Evolutionary conservation across 2,888 invertebrate species (phyloP), one percentile per base, ranked within the genome.

Genomic region (Nomada fucata): DNA sequence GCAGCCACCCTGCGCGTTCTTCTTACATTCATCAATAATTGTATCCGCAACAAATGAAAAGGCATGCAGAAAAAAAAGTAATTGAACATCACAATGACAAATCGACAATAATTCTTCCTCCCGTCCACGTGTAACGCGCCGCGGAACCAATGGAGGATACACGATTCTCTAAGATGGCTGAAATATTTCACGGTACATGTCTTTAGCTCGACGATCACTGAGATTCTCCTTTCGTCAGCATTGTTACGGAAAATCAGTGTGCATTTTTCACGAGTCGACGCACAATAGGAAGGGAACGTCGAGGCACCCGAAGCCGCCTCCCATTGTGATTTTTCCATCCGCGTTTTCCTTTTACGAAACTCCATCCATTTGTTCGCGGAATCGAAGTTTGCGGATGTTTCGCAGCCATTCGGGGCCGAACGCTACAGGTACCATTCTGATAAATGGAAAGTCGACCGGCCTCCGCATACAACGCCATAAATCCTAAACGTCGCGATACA

Each of bases 231-330:
- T 88, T 88, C 86, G 88, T 86, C 88, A 82, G 87, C 85, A 88
- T 88, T 88, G 87, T 88, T 88, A 88, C 87, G 87, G 88, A 85
- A 88, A 88, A 88, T 88, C 87, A 88, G 87, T 74, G 88, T 82
- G 86, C 88, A 88, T 88, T 88, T 88, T 88, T 88, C 87, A 88
- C 87, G 85, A 88, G 85, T 83, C 88, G 81, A 47, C 81, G 87
- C 81, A 88, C 87, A 88, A 88, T 88, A 68, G 87, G 73, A 64
- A 83, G 67, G 76, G 84, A 87, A 73, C 76, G 84, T 44, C 60
- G 79, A 60, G 69, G 79, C 85, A 86, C 79, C 88, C 83, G 83
- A 71, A 63, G 78, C 79, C 74, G 75, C 71, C 47, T 77, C 71
- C 85, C 79, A 88, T 88, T 88, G 86, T 88, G 86, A 88, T 88